Evolutionary conservation across 2,797 vertebrate species (phyloP), one percentile per base, ranked within the genome.

Genomic region (Taenioides sp.): DNA sequence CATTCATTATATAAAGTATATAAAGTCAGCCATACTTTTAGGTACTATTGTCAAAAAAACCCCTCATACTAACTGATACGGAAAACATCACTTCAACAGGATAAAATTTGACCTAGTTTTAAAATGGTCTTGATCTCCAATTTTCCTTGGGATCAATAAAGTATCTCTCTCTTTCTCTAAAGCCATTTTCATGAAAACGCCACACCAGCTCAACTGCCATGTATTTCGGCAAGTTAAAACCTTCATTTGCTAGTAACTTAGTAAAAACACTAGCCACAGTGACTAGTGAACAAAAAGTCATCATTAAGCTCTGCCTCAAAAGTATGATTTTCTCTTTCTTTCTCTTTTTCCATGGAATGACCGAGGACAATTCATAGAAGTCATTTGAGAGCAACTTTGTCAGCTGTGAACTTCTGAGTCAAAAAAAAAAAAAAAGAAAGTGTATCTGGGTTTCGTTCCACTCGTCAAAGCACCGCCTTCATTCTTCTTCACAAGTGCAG

Each of bases 381-480:
- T 80, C 71, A 73, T 70, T 61, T 22, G 31, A 79, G 55, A 72
- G 31, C 54, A 71, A 75, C 34, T 73, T 76, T 70, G 31, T 75
- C 69, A 47, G 54, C 7, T 0, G 61, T 28, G 27, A 49, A 40
- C 59, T 61, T 69, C 18, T n/a, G 12, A 72, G 31, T 63, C 1
- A 2, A 64, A 37, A 31, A 3, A 27, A 60, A 70, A 9, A 60
- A 70, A 70, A 52, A 68, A 7, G 6, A 54, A 47, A 49, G 23
- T 31, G 69, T 70, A 54, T 67, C 57, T 66, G 18, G 71, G 58
- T 72, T 80, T 78, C 73, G 23, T 77, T 69, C 57, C 37, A 64
- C 70, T 14, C 37, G 71, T 77, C 64, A 86, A 73, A 80, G 66
- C 50, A 37, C 34, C 34, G 71, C 70, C 59, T 76, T 40, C 67